Evolutionary conservation across 2,888 invertebrate genomes (phyloP).

Genomic region (Scelioninae gen. 2): DNA sequence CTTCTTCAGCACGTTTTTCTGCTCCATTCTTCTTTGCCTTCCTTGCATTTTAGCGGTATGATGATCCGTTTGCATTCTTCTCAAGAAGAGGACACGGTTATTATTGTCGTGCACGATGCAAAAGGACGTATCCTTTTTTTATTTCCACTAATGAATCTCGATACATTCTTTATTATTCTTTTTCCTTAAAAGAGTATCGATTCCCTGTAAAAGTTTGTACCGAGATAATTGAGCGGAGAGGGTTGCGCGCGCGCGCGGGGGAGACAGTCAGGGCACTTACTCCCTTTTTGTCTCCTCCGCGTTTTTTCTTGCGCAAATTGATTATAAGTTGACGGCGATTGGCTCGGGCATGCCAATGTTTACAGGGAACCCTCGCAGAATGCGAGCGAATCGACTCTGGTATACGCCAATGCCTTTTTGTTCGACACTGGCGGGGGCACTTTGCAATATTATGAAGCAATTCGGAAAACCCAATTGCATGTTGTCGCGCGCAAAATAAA

Average conservation of each 20-base stretch:
- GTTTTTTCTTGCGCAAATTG: constrained; percentile 35
- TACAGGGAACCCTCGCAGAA: constrained; percentile 16
- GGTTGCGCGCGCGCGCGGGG: background rate
- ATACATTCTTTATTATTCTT: constrained; percentile 39
- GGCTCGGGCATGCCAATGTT: constrained; percentile 21
- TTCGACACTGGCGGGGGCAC: background rate
- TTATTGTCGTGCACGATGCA: constrained; percentile 48
- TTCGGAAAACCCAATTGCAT: constrained; percentile 12
- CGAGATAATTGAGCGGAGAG: constrained; percentile 41
- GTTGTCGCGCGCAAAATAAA: constrained; percentile 20
- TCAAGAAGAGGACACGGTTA: constrained; percentile 53
- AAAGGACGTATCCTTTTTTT: constrained; percentile 42
- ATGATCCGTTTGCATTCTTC: constrained; percentile 66
- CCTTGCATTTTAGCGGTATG: constrained; percentile 54
- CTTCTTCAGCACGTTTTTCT: constrained; percentile 61
- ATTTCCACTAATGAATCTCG: constrained; percentile 55
- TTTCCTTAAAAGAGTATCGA: constrained; percentile 37
- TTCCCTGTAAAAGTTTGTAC: constrained; percentile 42
- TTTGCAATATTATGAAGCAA: constrained; percentile 12
- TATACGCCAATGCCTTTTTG: constrained; percentile 11
- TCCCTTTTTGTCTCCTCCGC: constrained; percentile 1
- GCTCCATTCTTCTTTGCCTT: constrained; percentile 52
- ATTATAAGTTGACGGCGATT: constrained; percentile 40
- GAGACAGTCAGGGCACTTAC: constrained; percentile 15
- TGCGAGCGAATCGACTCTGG: constrained; percentile 8